Evolutionary conservation across 1,140 invertebrate species (phyloP), one percentile per base, ranked within the genome.

Genomic region (Drosophila triauraria): DNA sequence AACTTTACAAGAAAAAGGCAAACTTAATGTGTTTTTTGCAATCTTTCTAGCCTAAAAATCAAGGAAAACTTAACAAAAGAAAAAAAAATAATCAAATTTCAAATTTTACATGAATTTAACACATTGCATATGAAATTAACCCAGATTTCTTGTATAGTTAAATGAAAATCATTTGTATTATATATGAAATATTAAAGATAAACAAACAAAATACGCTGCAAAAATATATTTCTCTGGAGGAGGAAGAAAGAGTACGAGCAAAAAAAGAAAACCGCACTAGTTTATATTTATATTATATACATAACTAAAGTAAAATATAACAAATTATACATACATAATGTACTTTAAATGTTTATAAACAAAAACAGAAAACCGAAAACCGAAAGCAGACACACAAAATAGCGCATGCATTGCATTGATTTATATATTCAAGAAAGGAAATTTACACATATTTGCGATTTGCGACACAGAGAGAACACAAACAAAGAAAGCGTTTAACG

Each of bases 141-240:
- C 69, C 50, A 86, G 68, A 87, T 87, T 87, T 87, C 75, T 82
- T 87, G 83, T 87, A 87, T 88, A 87, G 84, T 75, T 83, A 76
- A 87, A 82, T 67, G 62, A 83, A 80, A 87, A 74, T 77, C 67
- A 87, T 87, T 88, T 87, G 84, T 87, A 87, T 83, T 75, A 87
- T 87, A 87, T 80, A 87, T 88, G 50, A 88, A 78, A 76, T 61
- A 75, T 63, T 54, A 68, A 62, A 78, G 30, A 58, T 62, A 60
- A 74, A 79, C 62, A 60, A 82, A 80, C 58, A 59, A 56, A 60
- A 56, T 47, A 78, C 42, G 59, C 40, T 68, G 69, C 62, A 53
- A 57, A 68, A 47, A 58, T 32, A 65, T 50, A 65, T 50, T 56
- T 60, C 43, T 59, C 63, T 57, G 30, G n/a, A n/a, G n/a, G n/a